Evolutionary conservation across 2,888 invertebrate species (phyloP), one percentile per base, ranked within the genome.

Genomic region (Tetramorium bicarinatum): DNA sequence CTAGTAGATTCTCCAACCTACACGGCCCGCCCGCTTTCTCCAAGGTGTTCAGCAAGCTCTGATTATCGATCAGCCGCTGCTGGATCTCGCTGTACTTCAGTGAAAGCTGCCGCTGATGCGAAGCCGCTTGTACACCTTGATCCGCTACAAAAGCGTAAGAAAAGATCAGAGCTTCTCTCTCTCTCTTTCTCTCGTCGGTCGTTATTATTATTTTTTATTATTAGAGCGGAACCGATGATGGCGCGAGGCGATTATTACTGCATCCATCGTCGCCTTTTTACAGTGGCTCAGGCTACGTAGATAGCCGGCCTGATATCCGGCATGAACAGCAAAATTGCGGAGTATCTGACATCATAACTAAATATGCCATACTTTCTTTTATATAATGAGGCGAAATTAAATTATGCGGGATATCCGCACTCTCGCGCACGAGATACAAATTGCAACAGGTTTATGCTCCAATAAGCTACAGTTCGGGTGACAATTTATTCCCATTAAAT

Each of bases 21-120:
- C 97, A 97, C 59, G 87, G 85, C 25, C 84, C 90, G 18, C 92
- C 89, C 47, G 93, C 91, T 93, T 98, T 98, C 93, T 98, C 98
- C 90, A 98, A 95, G 84, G 98, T 97, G 66, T 98, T 98, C 86
- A 98, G 95, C 54, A 99, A 95, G 0, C 98, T 97, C 95, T 98
- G 98, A 95, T 99, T 99, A 95, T 98, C 98, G 92, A 99, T 98
- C 79, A 99, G 96, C 1, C 99, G 95, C 89, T 98, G 97, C 94
- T 99, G 98, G 72, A 99, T 98, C 93, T 99, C 98, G 11, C 97
- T 96, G 92, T 98, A 97, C 74, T 97, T 97, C 82, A 98, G 96
- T 72, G 98, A 97, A 87, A 99, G 95, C 67, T 98, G 97, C 38
- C 99, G 96, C 95, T 99, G 99, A 95, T 99, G 99, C 61, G 98